phyloP scores from a whole-genome alignment of 2,113 vertebrate genomes.

The Loxodonta africana region DNA sequence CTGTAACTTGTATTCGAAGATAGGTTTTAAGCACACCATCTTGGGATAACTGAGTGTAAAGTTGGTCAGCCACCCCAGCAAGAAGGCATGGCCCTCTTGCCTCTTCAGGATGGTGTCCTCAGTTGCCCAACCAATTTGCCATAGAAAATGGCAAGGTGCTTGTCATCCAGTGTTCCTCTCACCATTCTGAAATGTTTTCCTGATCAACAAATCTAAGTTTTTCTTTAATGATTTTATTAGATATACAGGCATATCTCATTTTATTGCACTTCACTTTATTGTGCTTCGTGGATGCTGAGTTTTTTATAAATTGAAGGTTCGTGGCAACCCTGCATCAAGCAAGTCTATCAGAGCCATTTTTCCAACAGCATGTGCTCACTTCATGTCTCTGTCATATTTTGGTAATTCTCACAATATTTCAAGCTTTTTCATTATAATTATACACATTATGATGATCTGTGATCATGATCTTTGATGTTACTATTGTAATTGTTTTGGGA shows the following conservation, averaged over 20 bases:
- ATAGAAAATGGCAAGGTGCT: neutral
- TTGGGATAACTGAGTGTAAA: neutral
- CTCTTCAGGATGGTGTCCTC: neutral
- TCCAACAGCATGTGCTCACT: too few species aligned
- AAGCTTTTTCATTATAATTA: too few species aligned
- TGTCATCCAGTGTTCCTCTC: neutral
- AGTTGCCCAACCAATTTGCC: neutral
- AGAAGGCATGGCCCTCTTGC: neutral
- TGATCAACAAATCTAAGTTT: conserved; percentile 35
- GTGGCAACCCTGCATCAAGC: too few species aligned
- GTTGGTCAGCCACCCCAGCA: neutral
- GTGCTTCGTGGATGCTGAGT: too few species aligned
- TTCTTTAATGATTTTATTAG: conserved; percentile 56
- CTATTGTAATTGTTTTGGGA: too few species aligned
- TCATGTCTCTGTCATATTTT: too few species aligned
- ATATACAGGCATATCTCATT: neutral
- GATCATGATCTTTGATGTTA: too few species aligned
- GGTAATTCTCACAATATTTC: too few species aligned
- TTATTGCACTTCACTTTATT: too few species aligned
- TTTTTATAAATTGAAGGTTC: too few species aligned
- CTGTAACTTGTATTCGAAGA: neutral
- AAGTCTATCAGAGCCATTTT: too few species aligned
- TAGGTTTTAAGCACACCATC: neutral
- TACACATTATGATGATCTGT: too few species aligned
- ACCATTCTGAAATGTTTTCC: neutral